Percentiles rank a stretch among this genome's conserved stretches.
These are phyloP conservation scores for Idaea straminata DNA, from an alignment of 2,888 invertebrate species.

Conservation along the genomic window DNA sequence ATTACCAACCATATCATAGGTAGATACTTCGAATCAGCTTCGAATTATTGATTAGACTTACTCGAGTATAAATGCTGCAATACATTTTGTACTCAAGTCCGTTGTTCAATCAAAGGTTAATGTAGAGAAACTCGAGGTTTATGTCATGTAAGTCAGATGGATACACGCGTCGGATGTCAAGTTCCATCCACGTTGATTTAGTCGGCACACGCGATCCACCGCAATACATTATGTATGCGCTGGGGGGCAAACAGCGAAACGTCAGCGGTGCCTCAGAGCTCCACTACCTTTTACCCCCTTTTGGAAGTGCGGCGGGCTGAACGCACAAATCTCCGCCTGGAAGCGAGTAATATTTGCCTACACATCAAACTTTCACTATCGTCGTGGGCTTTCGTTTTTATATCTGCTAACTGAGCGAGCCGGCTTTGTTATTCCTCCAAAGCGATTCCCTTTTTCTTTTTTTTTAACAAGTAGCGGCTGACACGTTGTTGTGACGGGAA, in stretches of 20 bases:
- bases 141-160: constrained; percentile 42
- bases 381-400: constrained; percentile 76
- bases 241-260: constrained; percentile 42
- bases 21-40: neutral
- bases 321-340: constrained; percentile 75
- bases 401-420: constrained; percentile 57
- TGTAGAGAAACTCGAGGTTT: constrained; percentile 40
- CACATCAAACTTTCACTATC: constrained; percentile 81
- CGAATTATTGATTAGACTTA: neutral
- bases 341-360: constrained; percentile 77
- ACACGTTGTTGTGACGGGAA: constrained; percentile 30
- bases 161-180: constrained; percentile 68
- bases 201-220: constrained; percentile 56
- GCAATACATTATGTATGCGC: constrained; percentile 64
- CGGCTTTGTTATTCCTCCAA: constrained; percentile 64
- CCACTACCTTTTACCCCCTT: constrained; percentile 61
- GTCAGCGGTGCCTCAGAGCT: constrained; percentile 44
- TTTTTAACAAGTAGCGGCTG: constrained; percentile 42
- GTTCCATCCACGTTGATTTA: constrained; percentile 69
- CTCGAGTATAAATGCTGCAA: neutral
- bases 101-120: neutral
- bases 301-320: constrained; percentile 55
- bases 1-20: neutral
- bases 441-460: constrained; percentile 42
- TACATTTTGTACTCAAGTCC: neutral